Evolutionary conservation across 2,113 vertebrate genomes (phyloP).

Genomic region (Heterotilapia buettikoferi): DNA sequence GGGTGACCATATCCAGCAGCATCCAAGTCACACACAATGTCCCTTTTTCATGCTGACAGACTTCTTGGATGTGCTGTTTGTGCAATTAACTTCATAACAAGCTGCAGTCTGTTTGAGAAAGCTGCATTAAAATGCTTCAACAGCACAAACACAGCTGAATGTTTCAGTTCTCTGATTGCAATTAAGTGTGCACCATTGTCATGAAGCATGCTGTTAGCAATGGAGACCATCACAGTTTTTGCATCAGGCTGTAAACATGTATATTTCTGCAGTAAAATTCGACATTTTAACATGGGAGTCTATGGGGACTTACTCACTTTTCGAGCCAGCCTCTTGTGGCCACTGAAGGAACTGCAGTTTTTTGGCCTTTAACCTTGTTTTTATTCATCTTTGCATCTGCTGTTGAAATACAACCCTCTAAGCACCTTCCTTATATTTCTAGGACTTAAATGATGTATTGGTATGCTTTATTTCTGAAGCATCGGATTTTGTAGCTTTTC

Average conservation of each 20-base stretch:
- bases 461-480: not conserved
- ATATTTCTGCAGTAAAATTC: not conserved
- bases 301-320: not conserved
- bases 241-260: not conserved
- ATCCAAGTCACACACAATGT: not conserved
- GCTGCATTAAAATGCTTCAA: not conserved
- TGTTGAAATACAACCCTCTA: rapidly evolving
- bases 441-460: not conserved
- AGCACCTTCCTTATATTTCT: not conserved
- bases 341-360: not conserved
- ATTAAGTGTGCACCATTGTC: not conserved
- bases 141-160: not conserved
- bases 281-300: rapidly evolving
- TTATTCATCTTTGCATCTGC: not conserved
- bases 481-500: rapidly evolving
- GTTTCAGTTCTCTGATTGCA: not conserved
- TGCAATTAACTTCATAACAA: not conserved
- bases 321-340: not conserved
- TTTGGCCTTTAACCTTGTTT: not conserved
- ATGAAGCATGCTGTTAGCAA: not conserved
- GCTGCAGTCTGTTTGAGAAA: not conserved
- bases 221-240: not conserved
- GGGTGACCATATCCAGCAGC: not conserved
- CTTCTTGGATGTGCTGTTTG: not conserved
- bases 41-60: not conserved